Evolutionary conservation across 2,888 invertebrate species (phyloP).

Genomic region (Xiphydria camelus): DNA sequence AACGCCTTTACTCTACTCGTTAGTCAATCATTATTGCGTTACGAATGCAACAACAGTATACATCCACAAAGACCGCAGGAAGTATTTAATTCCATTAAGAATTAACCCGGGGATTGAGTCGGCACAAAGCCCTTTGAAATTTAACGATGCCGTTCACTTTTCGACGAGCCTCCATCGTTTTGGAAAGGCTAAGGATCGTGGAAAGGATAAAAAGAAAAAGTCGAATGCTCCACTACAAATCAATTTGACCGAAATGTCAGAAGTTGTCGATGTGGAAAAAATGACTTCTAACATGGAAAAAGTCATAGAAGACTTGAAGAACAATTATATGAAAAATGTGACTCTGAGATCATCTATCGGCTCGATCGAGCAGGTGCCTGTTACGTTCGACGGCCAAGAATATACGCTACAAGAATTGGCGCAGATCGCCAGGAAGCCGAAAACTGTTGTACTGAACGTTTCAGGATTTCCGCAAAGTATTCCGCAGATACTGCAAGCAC

Average conservation of each 20-base stretch:
- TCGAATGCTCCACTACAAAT: conserved; percentile 64
- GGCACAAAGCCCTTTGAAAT: too few relatives aligned
- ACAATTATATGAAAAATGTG: conserved; percentile 78
- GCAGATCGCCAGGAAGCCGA: conserved; percentile 85
- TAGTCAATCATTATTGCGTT: too few relatives aligned
- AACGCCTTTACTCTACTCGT: too few relatives aligned
- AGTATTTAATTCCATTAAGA: too few relatives aligned
- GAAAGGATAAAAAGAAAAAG: conserved; percentile 47
- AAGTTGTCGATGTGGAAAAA: conserved; percentile 71
- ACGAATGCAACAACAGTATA: too few relatives aligned
- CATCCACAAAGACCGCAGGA: too few relatives aligned
- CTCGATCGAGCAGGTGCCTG: conserved; percentile 75
- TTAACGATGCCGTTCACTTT: too few relatives aligned
- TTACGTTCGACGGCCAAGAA: conserved; percentile 77
- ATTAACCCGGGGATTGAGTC: too few relatives aligned
- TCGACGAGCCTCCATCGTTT: not conserved
- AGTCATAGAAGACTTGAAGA: conserved; percentile 72
- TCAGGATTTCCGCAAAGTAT: conserved; percentile 84
- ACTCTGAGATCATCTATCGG: conserved; percentile 80
- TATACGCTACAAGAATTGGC: conserved; percentile 87
- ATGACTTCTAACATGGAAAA: conserved; percentile 70
- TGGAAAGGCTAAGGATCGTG: conserved; percentile 39
- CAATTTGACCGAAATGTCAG: conserved; percentile 71
- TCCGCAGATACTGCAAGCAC: conserved; percentile 74
- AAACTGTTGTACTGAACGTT: conserved; percentile 83